Evolutionary conservation across 2,113 vertebrate genomes (phyloP), one percentile per base, ranked within the genome.

Genomic region (Tetrax tetrax): DNA sequence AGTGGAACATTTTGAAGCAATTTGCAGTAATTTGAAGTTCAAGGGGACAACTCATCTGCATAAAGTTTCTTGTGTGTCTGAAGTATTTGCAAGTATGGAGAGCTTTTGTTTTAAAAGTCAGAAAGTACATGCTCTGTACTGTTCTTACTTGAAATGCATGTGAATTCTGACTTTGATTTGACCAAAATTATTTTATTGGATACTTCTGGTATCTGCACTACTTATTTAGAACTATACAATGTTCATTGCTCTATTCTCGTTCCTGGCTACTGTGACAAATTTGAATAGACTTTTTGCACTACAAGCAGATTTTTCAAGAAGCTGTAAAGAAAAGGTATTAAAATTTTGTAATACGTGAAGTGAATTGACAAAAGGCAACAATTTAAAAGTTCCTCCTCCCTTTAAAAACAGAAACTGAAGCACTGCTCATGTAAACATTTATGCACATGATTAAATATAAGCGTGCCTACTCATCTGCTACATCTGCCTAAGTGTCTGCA

Each of bases 401-500:
- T 77, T 80, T 63, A 70, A 76, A 88, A 90, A 84, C 6, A 87
- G 59, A 74, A 90, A 87, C 19, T 4, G 4, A 95, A 92, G 37
- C 14, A 53, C 33, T 50, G 53, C 19, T 90, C 43, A 35, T 22
- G 56, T 47, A 88, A 90, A 96, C 47, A 81, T 89, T 88, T 74
- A 90, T 64, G 35, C 28, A 74, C n/a, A 15, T 35, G 11, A 86
- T 83, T 93, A 91, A 89, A 56, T 75, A 82, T 3, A 89, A 91
- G 59, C 48, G 82, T 82, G 65, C 50, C 70, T 90, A 77, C 56
- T 93, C 87, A 88, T 92, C 53, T 85, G 37, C 90, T 80, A 47
- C 28, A 91, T 91, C 74, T 94, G 50, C 66, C 51, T 33, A 80
- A 94, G 57, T 33, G 45, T 77, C 79, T 93, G 71, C 76, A 92